Evolutionary conservation across 92 coral and sea anemone genomes (phyloP).

Genomic region (Epizoanthus rinbou): DNA sequence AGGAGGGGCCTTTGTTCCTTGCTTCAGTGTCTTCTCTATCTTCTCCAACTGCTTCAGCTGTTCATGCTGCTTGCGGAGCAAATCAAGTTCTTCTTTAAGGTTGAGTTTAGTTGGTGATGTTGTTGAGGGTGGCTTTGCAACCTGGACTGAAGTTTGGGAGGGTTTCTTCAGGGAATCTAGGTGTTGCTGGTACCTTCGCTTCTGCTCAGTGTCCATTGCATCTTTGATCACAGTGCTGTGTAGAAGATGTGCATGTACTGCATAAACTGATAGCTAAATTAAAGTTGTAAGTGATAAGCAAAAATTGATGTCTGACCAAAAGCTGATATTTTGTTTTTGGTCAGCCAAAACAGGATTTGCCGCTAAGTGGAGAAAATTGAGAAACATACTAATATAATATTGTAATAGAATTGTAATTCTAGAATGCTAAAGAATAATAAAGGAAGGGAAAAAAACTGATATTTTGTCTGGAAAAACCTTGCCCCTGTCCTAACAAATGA

Average conservation of each 20-base stretch:
- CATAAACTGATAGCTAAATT: no score
- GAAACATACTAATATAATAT: no score
- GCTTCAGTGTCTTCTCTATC: slow-evolving; percentile 60
- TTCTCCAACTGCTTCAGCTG: slow-evolving; percentile 83
- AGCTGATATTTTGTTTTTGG: no score
- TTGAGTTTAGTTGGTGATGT: slow-evolving; percentile 53
- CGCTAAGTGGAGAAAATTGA: no score
- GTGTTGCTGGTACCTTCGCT: slow-evolving; percentile 9
- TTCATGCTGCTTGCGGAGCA: slow-evolving; percentile 82
- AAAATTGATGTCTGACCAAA: no score
- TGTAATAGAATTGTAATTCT: no score
- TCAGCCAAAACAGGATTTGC: no score
- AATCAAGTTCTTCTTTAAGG: slow-evolving; percentile 73
- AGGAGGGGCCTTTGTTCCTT: background rate
- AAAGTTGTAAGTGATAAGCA: no score
- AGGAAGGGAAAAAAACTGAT: no score
- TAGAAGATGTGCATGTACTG: background rate
- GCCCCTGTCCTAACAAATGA: no score
- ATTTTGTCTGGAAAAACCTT: no score
- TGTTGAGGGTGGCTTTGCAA: slow-evolving; percentile 3
- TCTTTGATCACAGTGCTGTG: background rate
- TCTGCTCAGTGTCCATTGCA: slow-evolving; percentile 4
- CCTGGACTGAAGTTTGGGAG: slow-evolving; percentile 9
- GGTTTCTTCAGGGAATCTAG: background rate
- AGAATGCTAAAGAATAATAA: no score